phyloP scores from a whole-genome alignment of 2,113 vertebrate genomes.

The Neolamprologus modestus region DNA sequence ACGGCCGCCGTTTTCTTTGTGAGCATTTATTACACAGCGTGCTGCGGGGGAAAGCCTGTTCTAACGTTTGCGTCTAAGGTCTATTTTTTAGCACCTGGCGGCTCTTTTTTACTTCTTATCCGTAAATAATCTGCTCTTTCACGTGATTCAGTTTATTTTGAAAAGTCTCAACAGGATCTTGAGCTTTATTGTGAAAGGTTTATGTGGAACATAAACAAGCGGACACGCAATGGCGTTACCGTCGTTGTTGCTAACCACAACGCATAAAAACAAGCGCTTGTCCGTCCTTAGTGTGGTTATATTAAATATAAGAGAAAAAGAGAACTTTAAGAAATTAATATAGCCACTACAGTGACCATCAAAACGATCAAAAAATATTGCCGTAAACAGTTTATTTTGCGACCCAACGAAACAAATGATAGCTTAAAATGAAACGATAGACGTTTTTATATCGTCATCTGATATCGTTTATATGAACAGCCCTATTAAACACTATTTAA shows the following conservation, averaged over 20 bases:
- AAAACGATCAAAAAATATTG: background rate
- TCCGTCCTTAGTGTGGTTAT: accelerated
- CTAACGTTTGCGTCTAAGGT: too few relatives aligned
- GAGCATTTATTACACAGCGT: accelerated
- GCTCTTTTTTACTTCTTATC: too few relatives aligned
- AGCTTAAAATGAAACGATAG: accelerated
- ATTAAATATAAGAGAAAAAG: accelerated
- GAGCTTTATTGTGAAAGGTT: background rate
- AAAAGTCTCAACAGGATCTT: background rate
- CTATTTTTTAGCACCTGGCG: too few relatives aligned
- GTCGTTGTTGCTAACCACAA: accelerated
- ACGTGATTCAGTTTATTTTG: background rate
- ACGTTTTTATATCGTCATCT: too few relatives aligned
- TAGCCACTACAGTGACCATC: background rate
- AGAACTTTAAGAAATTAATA: background rate
- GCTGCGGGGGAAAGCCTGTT: too few relatives aligned
- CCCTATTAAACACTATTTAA: background rate
- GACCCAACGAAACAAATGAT: accelerated
- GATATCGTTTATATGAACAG: background rate
- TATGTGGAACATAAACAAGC: background rate
- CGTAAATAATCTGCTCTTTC: too few relatives aligned
- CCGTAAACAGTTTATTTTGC: background rate
- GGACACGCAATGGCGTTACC: accelerated
- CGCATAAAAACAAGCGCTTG: accelerated
- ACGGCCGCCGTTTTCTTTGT: too few relatives aligned